These are phyloP conservation scores for Vidua macroura DNA, from an alignment of 2,113 vertebrate genomes.

Conservation along the genomic window DNA sequence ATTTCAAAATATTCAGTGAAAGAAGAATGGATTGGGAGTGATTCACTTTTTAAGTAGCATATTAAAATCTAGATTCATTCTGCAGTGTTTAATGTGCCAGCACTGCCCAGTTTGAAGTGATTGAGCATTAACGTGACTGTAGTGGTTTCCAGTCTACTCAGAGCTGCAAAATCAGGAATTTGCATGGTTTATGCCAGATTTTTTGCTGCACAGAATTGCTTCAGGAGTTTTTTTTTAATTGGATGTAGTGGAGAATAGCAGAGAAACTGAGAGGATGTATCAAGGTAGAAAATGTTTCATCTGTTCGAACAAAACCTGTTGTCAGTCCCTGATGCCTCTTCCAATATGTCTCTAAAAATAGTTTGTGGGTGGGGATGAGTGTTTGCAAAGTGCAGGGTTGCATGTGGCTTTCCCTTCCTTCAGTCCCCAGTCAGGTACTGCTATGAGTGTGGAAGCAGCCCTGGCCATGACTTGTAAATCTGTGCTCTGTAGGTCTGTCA, in stretches of 20 bases:
- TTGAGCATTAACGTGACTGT: background rate
- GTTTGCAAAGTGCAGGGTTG: background rate
- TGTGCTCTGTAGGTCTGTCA: background rate
- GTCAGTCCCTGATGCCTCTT: background rate
- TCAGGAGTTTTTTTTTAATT: background rate
- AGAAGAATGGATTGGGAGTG: background rate
- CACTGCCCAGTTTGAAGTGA: background rate
- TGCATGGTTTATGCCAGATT: background rate
- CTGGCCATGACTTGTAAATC: background rate
- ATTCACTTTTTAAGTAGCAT: background rate
- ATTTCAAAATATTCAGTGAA: background rate
- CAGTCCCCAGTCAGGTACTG: background rate
- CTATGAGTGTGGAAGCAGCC: background rate
- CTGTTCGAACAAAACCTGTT: background rate
- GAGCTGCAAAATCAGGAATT: background rate
- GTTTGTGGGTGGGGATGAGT: background rate
- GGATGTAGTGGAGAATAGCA: background rate
- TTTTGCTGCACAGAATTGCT: background rate
- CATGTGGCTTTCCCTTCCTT: rapidly evolving
- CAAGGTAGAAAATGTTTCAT: background rate
- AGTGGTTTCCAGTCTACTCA: background rate
- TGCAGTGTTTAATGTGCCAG: background rate
- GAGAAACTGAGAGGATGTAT: background rate
- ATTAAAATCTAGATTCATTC: background rate
- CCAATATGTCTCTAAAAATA: background rate